phyloP scores from a whole-genome alignment of 2,797 vertebrate species.

The Micromesistius poutassou region DNA sequence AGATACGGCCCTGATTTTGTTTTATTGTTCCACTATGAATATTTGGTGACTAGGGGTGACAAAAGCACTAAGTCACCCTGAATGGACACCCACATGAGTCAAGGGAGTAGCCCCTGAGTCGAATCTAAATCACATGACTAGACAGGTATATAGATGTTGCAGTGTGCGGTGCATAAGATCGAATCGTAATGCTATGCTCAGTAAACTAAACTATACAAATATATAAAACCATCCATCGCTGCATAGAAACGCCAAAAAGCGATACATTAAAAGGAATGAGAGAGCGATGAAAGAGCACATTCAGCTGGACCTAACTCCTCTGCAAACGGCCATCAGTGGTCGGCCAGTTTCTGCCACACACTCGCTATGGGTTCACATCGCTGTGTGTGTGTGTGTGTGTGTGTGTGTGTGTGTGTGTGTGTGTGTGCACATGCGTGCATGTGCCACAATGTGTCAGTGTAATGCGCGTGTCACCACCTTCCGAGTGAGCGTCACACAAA shows the following conservation, averaged over 20 bases:
- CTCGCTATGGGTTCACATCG: slow-evolving; percentile 24
- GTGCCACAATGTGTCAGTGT: slow-evolving; percentile 34
- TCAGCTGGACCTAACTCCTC: slow-evolving; percentile 51
- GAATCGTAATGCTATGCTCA: not conserved
- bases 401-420: slow-evolving; percentile 13
- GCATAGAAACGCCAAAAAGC: not conserved
- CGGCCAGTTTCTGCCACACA: slow-evolving; percentile 64
- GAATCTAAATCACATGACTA: not conserved
- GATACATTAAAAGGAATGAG: not conserved
- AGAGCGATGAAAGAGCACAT: not conserved
- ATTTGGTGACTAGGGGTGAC: slow-evolving; percentile 1
- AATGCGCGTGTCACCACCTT: slow-evolving; percentile 39
- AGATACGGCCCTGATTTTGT: slow-evolving; percentile 32
- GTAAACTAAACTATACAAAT: not conserved
- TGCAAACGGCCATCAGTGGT: slow-evolving; percentile 60
- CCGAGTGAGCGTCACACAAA: slow-evolving; percentile 67
- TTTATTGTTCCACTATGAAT: slow-evolving; percentile 1
- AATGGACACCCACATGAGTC: not conserved
- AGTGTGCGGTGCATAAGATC: not conserved
- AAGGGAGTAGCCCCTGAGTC: not conserved
- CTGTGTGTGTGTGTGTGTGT: slow-evolving; percentile 15
- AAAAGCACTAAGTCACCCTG: slow-evolving; percentile 9
- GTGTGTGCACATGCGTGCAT: slow-evolving; percentile 2
- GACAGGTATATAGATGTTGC: not conserved
- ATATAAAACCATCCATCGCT: not conserved